Evolutionary conservation across 1,140 invertebrate species (phyloP).

Genomic region (Ephestia elutella): DNA sequence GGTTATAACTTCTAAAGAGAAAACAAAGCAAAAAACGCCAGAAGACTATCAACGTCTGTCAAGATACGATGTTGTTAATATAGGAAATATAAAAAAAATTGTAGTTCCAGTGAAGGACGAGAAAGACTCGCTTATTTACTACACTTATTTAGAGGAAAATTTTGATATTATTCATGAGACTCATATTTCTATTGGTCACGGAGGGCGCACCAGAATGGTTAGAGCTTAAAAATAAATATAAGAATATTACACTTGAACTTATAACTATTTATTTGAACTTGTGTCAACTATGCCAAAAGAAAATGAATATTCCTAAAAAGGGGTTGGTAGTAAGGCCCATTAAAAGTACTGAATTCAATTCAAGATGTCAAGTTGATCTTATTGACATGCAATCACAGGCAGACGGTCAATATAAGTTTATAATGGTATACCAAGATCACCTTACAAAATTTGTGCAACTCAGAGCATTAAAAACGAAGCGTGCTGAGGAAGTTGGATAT

Average conservation of each 20-base stretch:
- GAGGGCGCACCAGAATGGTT: constrained; percentile 31
- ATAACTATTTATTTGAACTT: constrained; percentile 17
- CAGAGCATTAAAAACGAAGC: constrained; percentile 31
- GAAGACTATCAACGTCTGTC: neutral
- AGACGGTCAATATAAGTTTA: constrained; percentile 55
- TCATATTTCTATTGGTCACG: constrained; percentile 34
- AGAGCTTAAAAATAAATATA: constrained; percentile 28
- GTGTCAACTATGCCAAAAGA: constrained; percentile 18
- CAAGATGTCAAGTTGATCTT: constrained; percentile 17
- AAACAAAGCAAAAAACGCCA: constrained; percentile 8
- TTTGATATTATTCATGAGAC: constrained; percentile 31
- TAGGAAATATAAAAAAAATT: constrained; percentile 9
- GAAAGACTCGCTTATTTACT: constrained; percentile 19
- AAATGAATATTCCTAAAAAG: constrained; percentile 20
- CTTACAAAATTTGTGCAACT: constrained; percentile 56
- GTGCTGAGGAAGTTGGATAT: constrained; percentile 27
- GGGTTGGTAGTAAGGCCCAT: constrained; percentile 14
- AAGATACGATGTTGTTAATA: neutral
- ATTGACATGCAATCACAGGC: constrained; percentile 48
- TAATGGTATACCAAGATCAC: constrained; percentile 68
- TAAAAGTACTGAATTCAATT: constrained; percentile 16
- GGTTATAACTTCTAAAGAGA: constrained; percentile 12
- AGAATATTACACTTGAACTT: constrained; percentile 25
- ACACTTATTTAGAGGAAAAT: constrained; percentile 21
- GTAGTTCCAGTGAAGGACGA: constrained; percentile 17